These are phyloP conservation scores for Nephrotoma guestfalica DNA, from an alignment of 2,888 invertebrate species.

Conservation along the genomic window DNA sequence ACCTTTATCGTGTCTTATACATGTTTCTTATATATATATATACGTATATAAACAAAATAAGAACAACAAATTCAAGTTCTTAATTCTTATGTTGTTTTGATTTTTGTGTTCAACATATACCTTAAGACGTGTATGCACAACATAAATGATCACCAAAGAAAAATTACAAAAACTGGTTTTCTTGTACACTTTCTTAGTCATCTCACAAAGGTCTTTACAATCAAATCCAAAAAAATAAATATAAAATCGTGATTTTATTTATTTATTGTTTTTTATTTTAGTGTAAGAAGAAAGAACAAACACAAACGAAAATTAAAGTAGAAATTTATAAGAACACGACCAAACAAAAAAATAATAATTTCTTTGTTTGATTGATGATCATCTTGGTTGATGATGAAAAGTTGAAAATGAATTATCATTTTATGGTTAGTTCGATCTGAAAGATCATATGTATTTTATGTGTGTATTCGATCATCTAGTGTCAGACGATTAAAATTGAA, in stretches of 20 bases:
- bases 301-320: neutral
- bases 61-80: neutral
- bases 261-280: neutral
- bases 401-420: neutral
- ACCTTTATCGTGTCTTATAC: neutral
- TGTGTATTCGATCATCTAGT: neutral
- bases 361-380: neutral
- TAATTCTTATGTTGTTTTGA: neutral
- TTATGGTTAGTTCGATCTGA: neutral
- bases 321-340: neutral
- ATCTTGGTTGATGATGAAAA: neutral
- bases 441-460: neutral
- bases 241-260: neutral
- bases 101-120: neutral
- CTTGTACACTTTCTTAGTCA: neutral
- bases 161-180: neutral
- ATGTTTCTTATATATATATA: neutral
- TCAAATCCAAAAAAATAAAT: neutral
- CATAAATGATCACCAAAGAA: neutral
- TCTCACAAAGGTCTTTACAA: neutral
- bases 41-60: neutral
- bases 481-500: neutral
- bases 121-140: neutral
- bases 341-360: neutral
- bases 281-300: neutral